Percentiles rank a stretch among this genome's conserved stretches.
These are phyloP conservation scores for Hedychridium roseum DNA, from an alignment of 2,888 invertebrate genomes.

Conservation along the genomic window DNA sequence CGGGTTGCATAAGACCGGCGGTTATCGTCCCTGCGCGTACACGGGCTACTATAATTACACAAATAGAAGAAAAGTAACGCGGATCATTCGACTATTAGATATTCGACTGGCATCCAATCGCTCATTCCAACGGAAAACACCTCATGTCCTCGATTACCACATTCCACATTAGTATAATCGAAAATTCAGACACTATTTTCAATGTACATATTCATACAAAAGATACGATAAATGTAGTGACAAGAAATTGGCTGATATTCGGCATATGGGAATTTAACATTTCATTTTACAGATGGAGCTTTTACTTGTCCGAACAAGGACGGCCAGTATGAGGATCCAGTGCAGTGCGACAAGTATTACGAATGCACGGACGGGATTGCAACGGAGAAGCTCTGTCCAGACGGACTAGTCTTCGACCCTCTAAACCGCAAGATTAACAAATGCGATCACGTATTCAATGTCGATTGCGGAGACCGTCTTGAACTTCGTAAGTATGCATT, in stretches of 20 bases:
- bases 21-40: constrained; percentile 21
- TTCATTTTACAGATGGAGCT: constrained; percentile 63
- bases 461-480: constrained; percentile 87
- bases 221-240: no score
- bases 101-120: no score
- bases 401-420: constrained; percentile 89
- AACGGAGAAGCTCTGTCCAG: constrained; percentile 82
- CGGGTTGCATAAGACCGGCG: constrained; percentile 42
- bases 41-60: constrained; percentile 25
- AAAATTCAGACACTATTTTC: no score
- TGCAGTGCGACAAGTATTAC: constrained; percentile 89
- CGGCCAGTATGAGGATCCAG: constrained; percentile 81
- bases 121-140: no score
- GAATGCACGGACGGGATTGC: constrained; percentile 78
- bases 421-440: constrained; percentile 86
- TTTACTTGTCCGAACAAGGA: constrained; percentile 84
- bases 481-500: constrained; percentile 80
- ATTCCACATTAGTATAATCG: no score
- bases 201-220: no score
- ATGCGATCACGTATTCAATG: constrained; percentile 92
- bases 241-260: no score
- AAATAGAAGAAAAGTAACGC: constrained; percentile 36
- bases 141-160: no score
- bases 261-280: no score
- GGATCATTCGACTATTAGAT: no score